A percentile compares a stretch with the other conserved stretches of the same genome.
These are phyloP conservation scores for Phylloscopus trochiloides DNA, from an alignment of 2,113 vertebrate genomes.

Conservation along the genomic window DNA sequence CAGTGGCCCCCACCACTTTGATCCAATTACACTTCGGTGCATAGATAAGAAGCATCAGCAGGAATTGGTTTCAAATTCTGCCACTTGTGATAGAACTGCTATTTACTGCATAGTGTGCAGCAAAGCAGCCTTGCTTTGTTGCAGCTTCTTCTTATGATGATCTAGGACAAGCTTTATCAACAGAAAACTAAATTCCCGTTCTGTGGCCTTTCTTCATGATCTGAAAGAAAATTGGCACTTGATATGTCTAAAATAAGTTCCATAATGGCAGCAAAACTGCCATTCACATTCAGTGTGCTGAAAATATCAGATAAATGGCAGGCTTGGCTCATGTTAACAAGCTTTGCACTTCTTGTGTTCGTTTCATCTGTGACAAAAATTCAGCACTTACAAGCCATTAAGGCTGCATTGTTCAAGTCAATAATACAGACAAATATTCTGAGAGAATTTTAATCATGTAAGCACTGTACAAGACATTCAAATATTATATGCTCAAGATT, in stretches of 20 bases:
- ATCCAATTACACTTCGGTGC: not conserved
- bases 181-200: slow-evolving; percentile 19
- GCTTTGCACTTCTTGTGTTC: slow-evolving; percentile 32
- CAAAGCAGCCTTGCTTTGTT: not conserved
- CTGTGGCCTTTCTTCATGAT: not conserved
- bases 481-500: not conserved
- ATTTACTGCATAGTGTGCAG: not conserved
- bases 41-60: slow-evolving; percentile 6
- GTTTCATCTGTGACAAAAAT: slow-evolving; percentile 55
- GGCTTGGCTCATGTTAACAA: slow-evolving; percentile 55
- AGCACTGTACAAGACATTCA: slow-evolving; percentile 21
- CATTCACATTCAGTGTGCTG: slow-evolving; percentile 18
- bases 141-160: not conserved
- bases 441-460: slow-evolving; percentile 43
- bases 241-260: slow-evolving; percentile 48
- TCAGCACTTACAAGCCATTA: slow-evolving; percentile 51
- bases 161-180: not conserved
- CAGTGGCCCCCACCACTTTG: not conserved
- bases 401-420: slow-evolving; percentile 43
- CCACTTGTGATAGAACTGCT: not conserved
- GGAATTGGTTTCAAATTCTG: not conserved
- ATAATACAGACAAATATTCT: slow-evolving; percentile 42
- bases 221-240: slow-evolving; percentile 36
- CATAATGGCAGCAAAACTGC: slow-evolving; percentile 18
- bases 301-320: slow-evolving; percentile 62